Percentiles rank a stretch among this genome's conserved stretches.
phyloP scores from a whole-genome alignment of 2,797 vertebrate species.

The Pseudochirops corinnae region DNA sequence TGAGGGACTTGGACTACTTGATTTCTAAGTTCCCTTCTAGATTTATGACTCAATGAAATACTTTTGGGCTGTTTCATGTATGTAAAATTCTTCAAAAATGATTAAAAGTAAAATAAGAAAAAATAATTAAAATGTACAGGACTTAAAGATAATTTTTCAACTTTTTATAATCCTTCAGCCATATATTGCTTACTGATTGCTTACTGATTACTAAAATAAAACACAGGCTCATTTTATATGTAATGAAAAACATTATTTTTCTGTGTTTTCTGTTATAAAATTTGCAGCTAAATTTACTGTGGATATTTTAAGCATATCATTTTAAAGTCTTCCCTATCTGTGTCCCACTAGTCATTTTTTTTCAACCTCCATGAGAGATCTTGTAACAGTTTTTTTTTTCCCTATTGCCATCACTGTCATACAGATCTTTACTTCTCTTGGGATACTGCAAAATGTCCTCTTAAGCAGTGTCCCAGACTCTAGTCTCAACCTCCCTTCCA shows the following conservation, averaged over 20 bases:
- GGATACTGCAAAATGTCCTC: neutral
- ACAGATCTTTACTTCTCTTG: neutral
- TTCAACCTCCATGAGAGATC: neutral
- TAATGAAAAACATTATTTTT: neutral
- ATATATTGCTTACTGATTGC: neutral
- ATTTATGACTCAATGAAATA: neutral
- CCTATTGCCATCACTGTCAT: neutral
- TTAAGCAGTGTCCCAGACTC: neutral
- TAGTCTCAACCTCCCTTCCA: neutral
- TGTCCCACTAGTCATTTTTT: neutral
- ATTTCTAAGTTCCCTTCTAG: neutral
- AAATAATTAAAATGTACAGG: conserved; percentile 11
- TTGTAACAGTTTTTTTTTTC: neutral
- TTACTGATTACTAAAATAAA: neutral
- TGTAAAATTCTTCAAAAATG: conserved; percentile 19
- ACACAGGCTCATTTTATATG: neutral
- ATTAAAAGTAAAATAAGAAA: conserved; percentile 3
- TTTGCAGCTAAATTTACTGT: neutral
- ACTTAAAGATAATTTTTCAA: neutral
- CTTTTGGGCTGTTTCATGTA: neutral
- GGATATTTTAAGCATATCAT: neutral
- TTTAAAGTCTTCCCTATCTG: neutral
- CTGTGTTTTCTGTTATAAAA: neutral
- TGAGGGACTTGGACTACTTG: neutral
- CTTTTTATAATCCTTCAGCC: neutral